phyloP scores from a whole-genome alignment of 2,113 vertebrate species.

The Archilochus colubris region DNA sequence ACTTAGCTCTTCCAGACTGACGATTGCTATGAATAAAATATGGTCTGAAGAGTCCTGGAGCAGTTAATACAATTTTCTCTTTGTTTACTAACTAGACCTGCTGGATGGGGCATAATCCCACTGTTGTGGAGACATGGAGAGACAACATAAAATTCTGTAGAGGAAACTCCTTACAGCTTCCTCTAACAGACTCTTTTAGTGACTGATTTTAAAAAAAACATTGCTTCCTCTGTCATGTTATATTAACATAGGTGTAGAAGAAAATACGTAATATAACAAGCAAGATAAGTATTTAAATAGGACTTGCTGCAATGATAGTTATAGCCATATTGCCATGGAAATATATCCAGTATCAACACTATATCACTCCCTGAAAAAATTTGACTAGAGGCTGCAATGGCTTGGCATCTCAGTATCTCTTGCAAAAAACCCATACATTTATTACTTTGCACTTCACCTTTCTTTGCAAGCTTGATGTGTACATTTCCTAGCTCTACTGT shows the following conservation, averaged over 20 bases:
- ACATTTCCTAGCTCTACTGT: not conserved
- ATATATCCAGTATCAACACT: not conserved
- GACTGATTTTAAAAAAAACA: not conserved
- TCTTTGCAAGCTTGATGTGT: not conserved
- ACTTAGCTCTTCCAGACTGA: not conserved
- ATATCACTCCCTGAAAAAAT: not conserved
- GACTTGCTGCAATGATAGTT: not conserved
- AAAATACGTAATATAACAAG: not conserved
- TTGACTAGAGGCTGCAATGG: not conserved
- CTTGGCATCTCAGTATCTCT: not conserved
- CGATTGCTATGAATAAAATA: not conserved
- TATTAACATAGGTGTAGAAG: not conserved
- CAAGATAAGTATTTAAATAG: not conserved
- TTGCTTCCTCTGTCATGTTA: not conserved
- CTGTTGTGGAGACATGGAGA: not conserved
- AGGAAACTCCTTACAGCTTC: not conserved
- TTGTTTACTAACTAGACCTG: not conserved
- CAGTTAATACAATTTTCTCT: not conserved
- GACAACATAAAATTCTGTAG: accelerated
- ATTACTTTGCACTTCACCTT: too few species aligned
- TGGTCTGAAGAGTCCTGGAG: not conserved
- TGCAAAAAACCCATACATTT: not conserved
- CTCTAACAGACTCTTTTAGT: not conserved
- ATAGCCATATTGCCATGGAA: not conserved
- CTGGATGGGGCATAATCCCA: not conserved